A percentile compares a stretch with the other conserved stretches of the same genome.
phyloP scores from a whole-genome alignment of 1,140 invertebrate species.

The Latrodectus geometricus region DNA sequence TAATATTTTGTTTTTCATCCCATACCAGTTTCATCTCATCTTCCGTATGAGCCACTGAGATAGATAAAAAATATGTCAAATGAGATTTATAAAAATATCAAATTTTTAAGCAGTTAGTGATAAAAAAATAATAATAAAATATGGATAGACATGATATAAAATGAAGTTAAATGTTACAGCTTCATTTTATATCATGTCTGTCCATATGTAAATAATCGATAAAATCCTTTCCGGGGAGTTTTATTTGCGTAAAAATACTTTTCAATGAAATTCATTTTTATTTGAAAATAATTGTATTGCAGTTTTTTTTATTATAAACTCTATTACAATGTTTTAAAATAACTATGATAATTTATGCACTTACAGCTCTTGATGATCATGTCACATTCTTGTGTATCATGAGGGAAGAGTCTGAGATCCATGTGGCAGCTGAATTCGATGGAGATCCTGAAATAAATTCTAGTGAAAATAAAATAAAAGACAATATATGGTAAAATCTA shows the following conservation, averaged over 20 bases:
- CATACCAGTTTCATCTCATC: conserved; percentile 54
- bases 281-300: too few species aligned
- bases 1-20: conserved; percentile 37
- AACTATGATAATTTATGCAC: background rate
- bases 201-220: too few species aligned
- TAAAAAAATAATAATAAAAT: background rate
- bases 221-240: too few species aligned
- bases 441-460: conserved; percentile 33
- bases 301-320: too few species aligned
- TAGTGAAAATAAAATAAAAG: too few species aligned
- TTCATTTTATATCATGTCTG: too few species aligned
- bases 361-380: conserved; percentile 57
- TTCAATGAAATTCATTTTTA: too few species aligned
- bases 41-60: conserved; percentile 49
- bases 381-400: conserved; percentile 58
- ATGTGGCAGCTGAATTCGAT: conserved; percentile 57
- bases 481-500: too few species aligned
- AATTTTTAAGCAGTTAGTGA: background rate
- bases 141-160: too few species aligned
- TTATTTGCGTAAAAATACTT: too few species aligned
- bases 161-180: too few species aligned
- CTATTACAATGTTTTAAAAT: background rate
- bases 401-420: conserved; percentile 50
- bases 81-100: background rate
- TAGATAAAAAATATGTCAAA: background rate